A percentile compares a stretch with the other conserved stretches of the same genome.
These are phyloP conservation scores for Drosophila eohydei DNA, from an alignment of 2,888 invertebrate genomes.

Conservation along the genomic window DNA sequence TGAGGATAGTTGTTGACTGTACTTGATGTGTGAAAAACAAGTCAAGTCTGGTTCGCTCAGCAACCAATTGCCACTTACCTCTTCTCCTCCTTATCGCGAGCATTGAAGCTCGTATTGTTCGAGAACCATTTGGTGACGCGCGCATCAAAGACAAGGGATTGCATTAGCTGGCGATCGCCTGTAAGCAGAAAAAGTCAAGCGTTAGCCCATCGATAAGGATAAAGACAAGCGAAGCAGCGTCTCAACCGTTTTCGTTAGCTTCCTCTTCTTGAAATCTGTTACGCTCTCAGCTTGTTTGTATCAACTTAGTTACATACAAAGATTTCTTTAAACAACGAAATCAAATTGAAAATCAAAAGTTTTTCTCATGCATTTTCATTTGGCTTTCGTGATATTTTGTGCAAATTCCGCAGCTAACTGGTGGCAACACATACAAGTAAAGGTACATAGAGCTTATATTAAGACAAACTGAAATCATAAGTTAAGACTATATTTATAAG, in stretches of 20 bases:
- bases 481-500: slow-evolving; percentile 26
- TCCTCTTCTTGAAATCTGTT: neutral
- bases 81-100: slow-evolving; percentile 88
- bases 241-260: neutral
- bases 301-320: neutral
- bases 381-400: slow-evolving; percentile 36
- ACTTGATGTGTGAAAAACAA: slow-evolving; percentile 55
- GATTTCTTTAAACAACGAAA: slow-evolving; percentile 13
- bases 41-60: slow-evolving; percentile 42
- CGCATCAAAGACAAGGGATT: slow-evolving; percentile 94
- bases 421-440: slow-evolving; percentile 37
- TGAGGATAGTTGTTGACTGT: slow-evolving; percentile 62
- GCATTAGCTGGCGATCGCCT: slow-evolving; percentile 94
- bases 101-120: slow-evolving; percentile 89
- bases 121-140: slow-evolving; percentile 95
- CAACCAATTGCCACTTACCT: slow-evolving; percentile 86
- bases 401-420: slow-evolving; percentile 78
- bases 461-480: slow-evolving; percentile 34
- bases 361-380: slow-evolving; percentile 42
- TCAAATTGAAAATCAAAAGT: neutral
- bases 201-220: neutral
- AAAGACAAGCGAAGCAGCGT: neutral
- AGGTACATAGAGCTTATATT: slow-evolving; percentile 21
- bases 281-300: neutral
- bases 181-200: slow-evolving; percentile 68